Conservation (phyloP, 1,140 invertebrate genomes). For the Drosophila subobscura region DNA sequence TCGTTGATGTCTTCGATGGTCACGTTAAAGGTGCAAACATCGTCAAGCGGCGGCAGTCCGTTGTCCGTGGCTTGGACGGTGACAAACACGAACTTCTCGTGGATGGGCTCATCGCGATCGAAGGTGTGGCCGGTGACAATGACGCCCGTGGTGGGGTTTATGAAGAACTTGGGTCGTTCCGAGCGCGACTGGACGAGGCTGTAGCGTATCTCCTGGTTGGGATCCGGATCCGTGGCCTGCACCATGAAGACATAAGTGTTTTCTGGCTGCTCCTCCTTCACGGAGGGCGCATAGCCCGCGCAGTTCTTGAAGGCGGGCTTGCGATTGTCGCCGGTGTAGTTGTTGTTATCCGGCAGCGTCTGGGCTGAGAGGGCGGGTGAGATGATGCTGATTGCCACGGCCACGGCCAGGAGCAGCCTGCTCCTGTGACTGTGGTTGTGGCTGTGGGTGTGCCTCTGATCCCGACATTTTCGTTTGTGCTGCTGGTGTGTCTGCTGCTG, state of each 20-base stretch:
- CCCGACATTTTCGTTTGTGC: conserved; percentile 74
- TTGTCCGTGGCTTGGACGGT: conserved; percentile 93
- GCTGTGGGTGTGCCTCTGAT: conserved; percentile 13
- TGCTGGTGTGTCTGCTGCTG: conserved; percentile 73
- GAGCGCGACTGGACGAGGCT: conserved; percentile 90
- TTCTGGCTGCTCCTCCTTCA: conserved; percentile 87
- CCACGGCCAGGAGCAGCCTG: conserved; percentile 28
- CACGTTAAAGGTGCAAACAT: conserved; percentile 94
- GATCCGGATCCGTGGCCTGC: conserved; percentile 88
- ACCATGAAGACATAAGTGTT: conserved; percentile 86
- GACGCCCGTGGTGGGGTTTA: conserved; percentile 89
- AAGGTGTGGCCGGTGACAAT: conserved; percentile 91
- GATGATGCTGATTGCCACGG: conserved; percentile 34
- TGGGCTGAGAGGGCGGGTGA: conserved; percentile 43
- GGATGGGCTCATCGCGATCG: conserved; percentile 93
- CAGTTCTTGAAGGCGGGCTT: conserved; percentile 89
- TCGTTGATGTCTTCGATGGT: conserved; percentile 95
- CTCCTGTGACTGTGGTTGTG: conserved; percentile 25
- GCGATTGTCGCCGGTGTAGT: conserved; percentile 85
- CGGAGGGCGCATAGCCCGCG: conserved; percentile 86
- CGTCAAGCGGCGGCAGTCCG: conserved; percentile 91
- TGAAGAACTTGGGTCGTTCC: conserved; percentile 90
- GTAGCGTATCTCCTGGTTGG: conserved; percentile 91
- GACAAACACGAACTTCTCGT: conserved; percentile 89
- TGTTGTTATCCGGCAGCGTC: conserved; percentile 24